These are phyloP conservation scores for Troides aeacus DNA, from an alignment of 2,888 invertebrate species.

Conservation along the genomic window DNA sequence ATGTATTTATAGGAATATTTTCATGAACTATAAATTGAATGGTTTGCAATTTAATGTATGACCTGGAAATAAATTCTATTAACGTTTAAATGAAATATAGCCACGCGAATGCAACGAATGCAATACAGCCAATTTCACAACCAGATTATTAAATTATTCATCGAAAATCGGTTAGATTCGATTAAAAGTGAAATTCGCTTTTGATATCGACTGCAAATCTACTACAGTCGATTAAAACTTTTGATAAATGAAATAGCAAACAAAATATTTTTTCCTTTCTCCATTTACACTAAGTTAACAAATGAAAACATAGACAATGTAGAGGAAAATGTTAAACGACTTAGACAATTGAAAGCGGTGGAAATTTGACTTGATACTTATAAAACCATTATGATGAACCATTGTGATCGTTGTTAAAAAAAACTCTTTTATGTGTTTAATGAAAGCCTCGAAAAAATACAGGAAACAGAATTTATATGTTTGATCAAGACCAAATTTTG, in stretches of 20 bases:
- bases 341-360: background rate
- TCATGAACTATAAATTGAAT: too few species aligned
- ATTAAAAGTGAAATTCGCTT: constrained; percentile 1
- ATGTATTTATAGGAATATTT: too few species aligned
- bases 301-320: background rate
- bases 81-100: too few species aligned
- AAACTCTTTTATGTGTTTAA: background rate
- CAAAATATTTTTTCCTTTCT: too few species aligned
- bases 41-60: too few species aligned
- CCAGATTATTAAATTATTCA: background rate
- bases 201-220: background rate
- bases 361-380: background rate
- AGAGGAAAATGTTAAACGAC: background rate
- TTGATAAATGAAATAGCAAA: too few species aligned
- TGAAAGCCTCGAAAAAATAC: background rate
- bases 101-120: background rate
- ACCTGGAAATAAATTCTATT: too few species aligned
- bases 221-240: too few species aligned
- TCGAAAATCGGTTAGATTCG: background rate
- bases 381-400: background rate
- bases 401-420: background rate
- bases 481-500: background rate
- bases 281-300: background rate
- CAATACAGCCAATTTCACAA: background rate
- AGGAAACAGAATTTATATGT: background rate